A percentile compares a stretch with the other conserved stretches of the same genome.
Conservation (phyloP, 2,888 invertebrate genomes). For the Sarcophaga caerulescens region DNA sequence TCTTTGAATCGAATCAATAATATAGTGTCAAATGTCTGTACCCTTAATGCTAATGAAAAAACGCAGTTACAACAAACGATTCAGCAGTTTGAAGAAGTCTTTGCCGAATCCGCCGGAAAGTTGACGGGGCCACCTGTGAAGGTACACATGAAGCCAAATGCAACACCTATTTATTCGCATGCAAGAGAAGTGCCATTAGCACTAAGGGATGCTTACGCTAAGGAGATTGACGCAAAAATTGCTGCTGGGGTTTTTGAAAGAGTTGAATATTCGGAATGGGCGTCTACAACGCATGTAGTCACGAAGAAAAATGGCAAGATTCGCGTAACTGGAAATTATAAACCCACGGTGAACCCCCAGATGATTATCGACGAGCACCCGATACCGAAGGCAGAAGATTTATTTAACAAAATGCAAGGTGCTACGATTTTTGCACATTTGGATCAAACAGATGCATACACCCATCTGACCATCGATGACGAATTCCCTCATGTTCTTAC, state of each 20-base stretch:
- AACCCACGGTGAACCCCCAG: conserved; percentile 55
- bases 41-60: background rate
- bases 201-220: conserved; percentile 19
- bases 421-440: conserved; percentile 1
- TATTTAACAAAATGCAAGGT: conserved; percentile 42
- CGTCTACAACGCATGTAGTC: conserved; percentile 54
- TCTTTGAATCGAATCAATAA: background rate
- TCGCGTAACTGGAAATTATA: conserved; percentile 49
- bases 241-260: conserved; percentile 27
- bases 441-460: conserved; percentile 32
- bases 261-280: conserved; percentile 53
- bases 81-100: background rate
- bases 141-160: conserved; percentile 14
- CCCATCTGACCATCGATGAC: conserved; percentile 30
- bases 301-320: conserved; percentile 47
- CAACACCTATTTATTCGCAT: conserved; percentile 2
- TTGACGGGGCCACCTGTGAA: background rate
- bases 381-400: conserved; percentile 21
- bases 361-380: conserved; percentile 58
- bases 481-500: conserved; percentile 42
- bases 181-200: conserved; percentile 24
- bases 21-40: background rate
- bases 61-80: background rate
- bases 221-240: conserved; percentile 2
- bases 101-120: background rate